Conservation (phyloP, 2,888 invertebrate genomes). For the Lissonota sp. region DNA sequence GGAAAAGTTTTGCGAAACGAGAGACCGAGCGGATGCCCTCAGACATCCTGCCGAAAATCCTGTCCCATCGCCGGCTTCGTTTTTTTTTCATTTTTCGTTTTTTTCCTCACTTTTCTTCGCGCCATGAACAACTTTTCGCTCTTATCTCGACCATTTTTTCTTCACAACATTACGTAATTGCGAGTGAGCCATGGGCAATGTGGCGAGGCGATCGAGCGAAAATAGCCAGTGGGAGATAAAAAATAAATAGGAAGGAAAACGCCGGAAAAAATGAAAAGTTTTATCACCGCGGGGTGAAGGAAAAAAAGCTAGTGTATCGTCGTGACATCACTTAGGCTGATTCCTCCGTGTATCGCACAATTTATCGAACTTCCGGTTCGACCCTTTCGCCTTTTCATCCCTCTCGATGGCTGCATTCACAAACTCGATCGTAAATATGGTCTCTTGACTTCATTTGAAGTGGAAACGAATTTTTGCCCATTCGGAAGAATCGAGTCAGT, state of each 20-base stretch:
- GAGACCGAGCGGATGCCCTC: slow-evolving; percentile 42
- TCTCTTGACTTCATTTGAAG: no score
- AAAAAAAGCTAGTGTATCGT: no score
- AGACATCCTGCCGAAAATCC: slow-evolving; percentile 46
- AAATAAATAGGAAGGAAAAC: neutral
- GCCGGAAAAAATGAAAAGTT: no score
- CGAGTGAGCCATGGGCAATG: slow-evolving; percentile 25
- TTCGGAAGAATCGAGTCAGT: no score
- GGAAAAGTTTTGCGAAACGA: slow-evolving; percentile 60
- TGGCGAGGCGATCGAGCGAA: slow-evolving; percentile 2
- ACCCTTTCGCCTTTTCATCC: no score
- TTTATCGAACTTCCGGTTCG: no score
- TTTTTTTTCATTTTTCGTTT: slow-evolving; percentile 35
- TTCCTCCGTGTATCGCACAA: no score
- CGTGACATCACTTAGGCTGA: no score
- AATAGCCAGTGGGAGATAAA: neutral
- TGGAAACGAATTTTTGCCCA: no score
- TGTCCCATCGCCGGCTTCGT: slow-evolving; percentile 10
- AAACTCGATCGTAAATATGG: no score
- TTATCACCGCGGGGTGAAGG: no score
- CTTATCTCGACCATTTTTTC: neutral
- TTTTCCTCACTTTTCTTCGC: slow-evolving; percentile 9
- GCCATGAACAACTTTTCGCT: slow-evolving; percentile 48
- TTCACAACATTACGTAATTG: slow-evolving; percentile 61
- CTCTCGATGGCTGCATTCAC: no score